These are phyloP conservation scores for Xanthia icteritia DNA, from an alignment of 2,888 invertebrate species.

Conservation along the genomic window DNA sequence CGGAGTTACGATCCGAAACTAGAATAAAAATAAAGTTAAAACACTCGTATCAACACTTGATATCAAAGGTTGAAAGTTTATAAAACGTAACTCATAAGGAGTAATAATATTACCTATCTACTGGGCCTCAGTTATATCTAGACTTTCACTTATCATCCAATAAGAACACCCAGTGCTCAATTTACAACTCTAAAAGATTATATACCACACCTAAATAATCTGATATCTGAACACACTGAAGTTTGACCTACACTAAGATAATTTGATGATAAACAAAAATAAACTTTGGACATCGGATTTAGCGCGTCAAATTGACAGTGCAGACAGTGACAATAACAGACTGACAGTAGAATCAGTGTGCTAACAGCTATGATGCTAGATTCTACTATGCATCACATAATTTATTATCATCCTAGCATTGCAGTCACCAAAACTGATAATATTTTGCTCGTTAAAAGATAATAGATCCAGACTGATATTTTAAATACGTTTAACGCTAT, in stretches of 20 bases:
- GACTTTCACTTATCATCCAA: constrained; percentile 38
- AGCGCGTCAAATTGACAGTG: constrained; percentile 40
- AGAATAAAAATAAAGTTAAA: constrained; percentile 8
- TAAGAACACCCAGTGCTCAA: constrained; percentile 17
- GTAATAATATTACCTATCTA: constrained; percentile 11
- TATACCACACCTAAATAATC: constrained; percentile 38
- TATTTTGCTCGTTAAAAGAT: neutral
- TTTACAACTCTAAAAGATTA: constrained; percentile 47
- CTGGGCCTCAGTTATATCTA: constrained; percentile 11
- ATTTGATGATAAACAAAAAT: constrained; percentile 34
- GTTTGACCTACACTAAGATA: constrained; percentile 58
- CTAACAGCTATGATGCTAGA: too few relatives aligned
- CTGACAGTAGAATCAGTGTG: too few relatives aligned
- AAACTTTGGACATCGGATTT: constrained; percentile 58
- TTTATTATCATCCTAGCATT: neutral
- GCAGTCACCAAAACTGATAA: neutral
- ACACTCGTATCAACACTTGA: neutral
- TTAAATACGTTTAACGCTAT: neutral
- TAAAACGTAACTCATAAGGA: neutral
- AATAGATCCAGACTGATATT: neutral
- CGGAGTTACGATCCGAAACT: constrained; percentile 62
- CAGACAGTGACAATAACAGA: neutral
- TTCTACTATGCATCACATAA: neutral
- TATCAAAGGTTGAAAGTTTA: constrained; percentile 17
- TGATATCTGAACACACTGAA: constrained; percentile 61